These are phyloP conservation scores for Takifugu ocellatus DNA, from an alignment of 2,797 vertebrate species.

Conservation along the genomic window DNA sequence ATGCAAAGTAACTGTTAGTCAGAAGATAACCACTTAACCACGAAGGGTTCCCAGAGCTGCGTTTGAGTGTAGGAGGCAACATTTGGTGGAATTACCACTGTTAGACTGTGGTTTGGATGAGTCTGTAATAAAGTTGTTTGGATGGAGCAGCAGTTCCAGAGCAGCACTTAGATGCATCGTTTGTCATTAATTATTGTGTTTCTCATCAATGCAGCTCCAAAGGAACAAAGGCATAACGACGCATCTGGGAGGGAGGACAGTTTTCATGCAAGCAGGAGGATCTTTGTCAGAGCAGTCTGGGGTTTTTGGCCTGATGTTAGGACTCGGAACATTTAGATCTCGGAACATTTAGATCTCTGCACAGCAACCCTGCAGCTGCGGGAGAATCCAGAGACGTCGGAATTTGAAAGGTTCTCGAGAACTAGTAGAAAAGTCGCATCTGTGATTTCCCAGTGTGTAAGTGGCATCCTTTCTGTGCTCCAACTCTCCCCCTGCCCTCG, in stretches of 20 bases:
- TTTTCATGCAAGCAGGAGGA: constrained; percentile 32
- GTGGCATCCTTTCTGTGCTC: too few species aligned
- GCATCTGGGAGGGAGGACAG: constrained; percentile 39
- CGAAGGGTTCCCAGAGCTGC: constrained; percentile 13
- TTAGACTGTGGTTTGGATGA: constrained; percentile 13
- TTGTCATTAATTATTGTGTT: constrained; percentile 53
- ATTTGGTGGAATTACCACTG: constrained; percentile 17
- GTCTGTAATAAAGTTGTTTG: constrained; percentile 24
- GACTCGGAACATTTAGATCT: too few species aligned
- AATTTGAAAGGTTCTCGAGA: too few species aligned
- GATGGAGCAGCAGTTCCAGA: constrained; percentile 22
- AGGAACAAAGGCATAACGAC: constrained; percentile 25
- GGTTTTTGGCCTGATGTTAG: too few species aligned
- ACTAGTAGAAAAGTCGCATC: too few species aligned
- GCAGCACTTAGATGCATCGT: constrained; percentile 40
- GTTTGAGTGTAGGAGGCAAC: constrained; percentile 14
- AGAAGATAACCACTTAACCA: constrained; percentile 14
- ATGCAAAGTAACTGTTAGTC: constrained; percentile 16
- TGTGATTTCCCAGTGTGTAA: neutral
- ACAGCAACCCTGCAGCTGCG: too few species aligned
- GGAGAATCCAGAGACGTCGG: too few species aligned
- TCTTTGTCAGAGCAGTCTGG: constrained; percentile 16
- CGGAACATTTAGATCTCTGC: too few species aligned
- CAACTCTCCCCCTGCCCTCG: neutral
- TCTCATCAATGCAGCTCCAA: constrained; percentile 19